Base-by-base conservation (phyloP, 2,888 invertebrate genomes). In the Brachylomia viminalis region DNA sequence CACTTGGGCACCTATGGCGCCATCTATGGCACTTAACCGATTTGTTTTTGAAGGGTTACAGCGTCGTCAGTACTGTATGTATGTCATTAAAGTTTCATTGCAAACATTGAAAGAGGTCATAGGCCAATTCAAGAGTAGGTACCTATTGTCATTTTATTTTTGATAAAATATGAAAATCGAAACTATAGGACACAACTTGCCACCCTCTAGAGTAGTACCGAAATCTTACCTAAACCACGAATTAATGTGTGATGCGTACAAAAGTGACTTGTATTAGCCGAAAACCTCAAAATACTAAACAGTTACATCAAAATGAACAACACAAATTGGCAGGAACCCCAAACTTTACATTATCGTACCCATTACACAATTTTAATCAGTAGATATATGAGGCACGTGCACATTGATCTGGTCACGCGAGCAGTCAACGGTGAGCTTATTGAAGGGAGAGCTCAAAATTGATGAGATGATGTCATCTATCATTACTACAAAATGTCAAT, bases 331-430 rank as follows among this genome's bases (percentile, higher is more conserved):
- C 42, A 54, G 23, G 15, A n/a, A 20, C 62, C 77, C 77, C 59
- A 33, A 15, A 71, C 20, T 23, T 20, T 27, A 49, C n/a, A 0
- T 49, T 17, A 52, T 42, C 27, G 38, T 33, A 27, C 45, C 66
- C 45, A 58, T 27, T 45, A 67, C 33, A 65, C 15, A 42, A 66
- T 67, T 80, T 72, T 83, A 85, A 83, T 85, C 82, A 79, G 58
- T 64, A n/a, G n/a, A n/a, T n/a, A 80, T 58, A 68, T 66, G 27
- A 52, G 42, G 58, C 88, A 79, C 84, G 84, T 83, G 86, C 59
- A 42, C 17, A 23, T 20, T 72, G 80, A 82, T 72, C 75, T 64
- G 54, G 83, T 85, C 87, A 87, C 88, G 88, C 88, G 76, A 87
- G 30, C 38, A 47, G 42, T 68, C 73, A 83, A 69, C 70, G 64